A percentile compares a stretch with the other conserved stretches of the same genome.
Evolutionary conservation across 2,888 invertebrate species (phyloP).

Genomic region (Coronaproctus castanopsis): DNA sequence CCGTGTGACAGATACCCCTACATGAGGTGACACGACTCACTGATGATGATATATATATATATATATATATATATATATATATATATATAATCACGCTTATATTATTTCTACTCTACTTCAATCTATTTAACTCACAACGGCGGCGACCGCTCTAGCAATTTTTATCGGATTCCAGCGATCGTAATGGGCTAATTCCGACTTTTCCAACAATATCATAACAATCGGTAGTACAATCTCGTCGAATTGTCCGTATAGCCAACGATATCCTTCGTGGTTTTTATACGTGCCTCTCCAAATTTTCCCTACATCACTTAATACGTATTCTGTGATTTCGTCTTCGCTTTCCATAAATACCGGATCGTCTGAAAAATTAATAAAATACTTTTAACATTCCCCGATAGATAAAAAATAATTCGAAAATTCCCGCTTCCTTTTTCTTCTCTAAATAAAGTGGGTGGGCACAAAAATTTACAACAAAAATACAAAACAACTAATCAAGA

Average conservation of each 20-base stretch:
- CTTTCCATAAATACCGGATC: conserved; percentile 51
- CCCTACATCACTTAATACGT: conserved; percentile 48
- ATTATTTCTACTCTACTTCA: no score
- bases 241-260: conserved; percentile 58
- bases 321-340: conserved; percentile 42
- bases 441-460: no score
- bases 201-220: conserved; percentile 40
- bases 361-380: conserved; percentile 28
- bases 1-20: no score
- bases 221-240: conserved; percentile 44
- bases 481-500: no score
- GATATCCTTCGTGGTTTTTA: conserved; percentile 43
- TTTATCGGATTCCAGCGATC: conserved; percentile 48
- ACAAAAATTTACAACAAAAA: no score
- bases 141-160: conserved; percentile 52
- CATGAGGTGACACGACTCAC: no score
- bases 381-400: no score
- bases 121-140: conserved; percentile 51
- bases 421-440: no score
- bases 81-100: no score
- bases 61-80: no score
- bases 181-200: conserved; percentile 37
- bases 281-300: conserved; percentile 54
- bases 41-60: no score
- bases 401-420: no score